Percentiles rank a stretch among this genome's conserved stretches.
phyloP scores from a whole-genome alignment of 2,888 invertebrate species.

The Protodeltote pygarga region DNA sequence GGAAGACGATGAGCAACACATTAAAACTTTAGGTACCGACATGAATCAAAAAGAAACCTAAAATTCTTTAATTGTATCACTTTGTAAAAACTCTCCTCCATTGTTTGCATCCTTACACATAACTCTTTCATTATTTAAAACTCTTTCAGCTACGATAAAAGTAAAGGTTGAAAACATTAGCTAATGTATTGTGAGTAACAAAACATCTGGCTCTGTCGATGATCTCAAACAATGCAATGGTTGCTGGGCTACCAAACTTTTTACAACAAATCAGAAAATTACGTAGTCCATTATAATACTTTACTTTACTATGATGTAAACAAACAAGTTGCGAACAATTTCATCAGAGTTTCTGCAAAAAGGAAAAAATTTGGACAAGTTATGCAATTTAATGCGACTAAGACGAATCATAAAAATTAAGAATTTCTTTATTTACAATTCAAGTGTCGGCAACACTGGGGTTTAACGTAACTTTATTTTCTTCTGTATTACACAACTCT shows the following conservation, averaged over 20 bases:
- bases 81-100: too few species aligned
- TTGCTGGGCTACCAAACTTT: slow-evolving; percentile 15
- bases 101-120: neutral
- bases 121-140: slow-evolving; percentile 3
- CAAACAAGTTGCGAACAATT: slow-evolving; percentile 34
- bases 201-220: slow-evolving; percentile 16
- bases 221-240: slow-evolving; percentile 21
- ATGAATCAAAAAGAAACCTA: too few species aligned
- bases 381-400: slow-evolving; percentile 24
- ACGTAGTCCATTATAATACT: slow-evolving; percentile 22
- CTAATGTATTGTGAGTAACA: slow-evolving; percentile 20
- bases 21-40: too few species aligned
- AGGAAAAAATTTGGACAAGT: slow-evolving; percentile 7
- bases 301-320: slow-evolving; percentile 25
- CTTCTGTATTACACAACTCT: slow-evolving; percentile 34
- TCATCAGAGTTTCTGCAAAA: slow-evolving; percentile 19
- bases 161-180: slow-evolving; percentile 16
- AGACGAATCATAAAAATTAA: slow-evolving; percentile 1
- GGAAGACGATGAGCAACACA: too few species aligned
- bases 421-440: slow-evolving; percentile 13
- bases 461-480: slow-evolving; percentile 26
- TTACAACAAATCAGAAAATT: slow-evolving; percentile 23
- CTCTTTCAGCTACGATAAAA: slow-evolving; percentile 13
- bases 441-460: slow-evolving; percentile 4
- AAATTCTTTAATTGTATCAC: too few species aligned